phyloP scores from a whole-genome alignment of 2,113 vertebrate species.

The Ammodramus savannarum region DNA sequence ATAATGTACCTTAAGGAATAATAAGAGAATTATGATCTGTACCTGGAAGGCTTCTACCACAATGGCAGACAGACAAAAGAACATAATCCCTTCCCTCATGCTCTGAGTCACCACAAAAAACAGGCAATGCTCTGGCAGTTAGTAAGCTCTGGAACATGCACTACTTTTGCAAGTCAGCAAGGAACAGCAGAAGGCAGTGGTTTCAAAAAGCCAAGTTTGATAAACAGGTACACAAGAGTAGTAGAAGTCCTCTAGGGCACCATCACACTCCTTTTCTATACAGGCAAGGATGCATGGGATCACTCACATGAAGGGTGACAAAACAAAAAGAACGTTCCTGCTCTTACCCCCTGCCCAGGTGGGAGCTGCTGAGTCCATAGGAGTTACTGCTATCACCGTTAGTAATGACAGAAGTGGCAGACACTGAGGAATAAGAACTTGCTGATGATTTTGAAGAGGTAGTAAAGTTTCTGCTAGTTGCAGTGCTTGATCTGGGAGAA shows the following conservation, averaged over 20 bases:
- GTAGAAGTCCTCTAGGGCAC: not conserved
- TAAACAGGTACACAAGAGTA: not conserved
- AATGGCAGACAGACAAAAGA: not conserved
- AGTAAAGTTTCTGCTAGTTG: constrained; percentile 90
- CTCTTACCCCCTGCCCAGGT: constrained; percentile 83
- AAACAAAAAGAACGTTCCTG: constrained; percentile 53
- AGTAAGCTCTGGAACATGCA: not conserved
- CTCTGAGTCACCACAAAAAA: not conserved
- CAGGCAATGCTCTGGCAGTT: not conserved
- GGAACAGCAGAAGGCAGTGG: not conserved
- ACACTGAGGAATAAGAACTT: constrained; percentile 84
- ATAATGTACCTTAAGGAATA: not conserved
- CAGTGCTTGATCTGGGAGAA: constrained; percentile 86
- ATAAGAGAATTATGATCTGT: not conserved
- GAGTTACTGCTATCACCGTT: constrained; percentile 90
- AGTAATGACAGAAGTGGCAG: constrained; percentile 86
- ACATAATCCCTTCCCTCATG: not conserved
- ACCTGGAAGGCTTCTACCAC: not conserved
- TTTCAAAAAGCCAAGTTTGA: not conserved
- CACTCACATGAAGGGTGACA: not conserved
- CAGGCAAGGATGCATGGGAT: not conserved
- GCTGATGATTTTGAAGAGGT: constrained; percentile 90
- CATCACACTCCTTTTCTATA: not conserved
- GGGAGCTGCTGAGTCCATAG: constrained; percentile 86
- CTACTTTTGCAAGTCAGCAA: not conserved